Base-by-base conservation (phyloP, 2,888 invertebrate species). In the Lasius platythorax region DNA sequence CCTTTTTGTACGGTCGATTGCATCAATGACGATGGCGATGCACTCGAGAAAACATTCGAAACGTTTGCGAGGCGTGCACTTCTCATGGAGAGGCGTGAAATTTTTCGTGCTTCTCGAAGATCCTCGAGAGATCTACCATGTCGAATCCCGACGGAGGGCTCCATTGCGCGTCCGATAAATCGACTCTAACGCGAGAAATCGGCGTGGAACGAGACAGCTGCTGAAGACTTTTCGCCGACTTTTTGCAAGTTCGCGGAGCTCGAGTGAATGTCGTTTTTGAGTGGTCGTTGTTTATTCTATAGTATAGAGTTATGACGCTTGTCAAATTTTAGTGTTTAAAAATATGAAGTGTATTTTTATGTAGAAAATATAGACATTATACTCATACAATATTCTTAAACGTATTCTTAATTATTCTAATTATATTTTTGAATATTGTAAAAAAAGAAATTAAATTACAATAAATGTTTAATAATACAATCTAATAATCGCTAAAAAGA, bases 81-180 rank as follows among this genome's bases (percentile, higher is more conserved):
- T 30, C 74, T 87, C 83, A 86, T 53, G 37, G 23, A 89, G 90
- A 87, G 88, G 86, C 90, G 90, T 91, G 87, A 91, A 91, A 91
- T 89, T 82, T 73, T 85, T 75, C 68, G 81, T 37, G 58, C 61
- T 81, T 68, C 56, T 40, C 43, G 37, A 70, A 85, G 58, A 86
- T 89, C 66, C 66, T 81, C 70, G 79, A 74, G 56, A 64, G 87
- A 86, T 87, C 79, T 70, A 53, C 82, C 90, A 85, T 88, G 76
- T 83, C 90, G 85, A 90, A 91, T 91, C 78, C 43, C 66, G 67
- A 82, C 61, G 61, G 84, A 75, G 67, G 67, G 68, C 43, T 46
- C 68, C 53, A 70, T 64, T 75, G 67, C 40, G 46, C 84, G 68
- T 63, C 30, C 87, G 90, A 90, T 82, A 83, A 85, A 90, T 90